These are phyloP conservation scores for Sternarchorhynchus goeldii DNA, from an alignment of 2,797 vertebrate species.

Conservation along the genomic window DNA sequence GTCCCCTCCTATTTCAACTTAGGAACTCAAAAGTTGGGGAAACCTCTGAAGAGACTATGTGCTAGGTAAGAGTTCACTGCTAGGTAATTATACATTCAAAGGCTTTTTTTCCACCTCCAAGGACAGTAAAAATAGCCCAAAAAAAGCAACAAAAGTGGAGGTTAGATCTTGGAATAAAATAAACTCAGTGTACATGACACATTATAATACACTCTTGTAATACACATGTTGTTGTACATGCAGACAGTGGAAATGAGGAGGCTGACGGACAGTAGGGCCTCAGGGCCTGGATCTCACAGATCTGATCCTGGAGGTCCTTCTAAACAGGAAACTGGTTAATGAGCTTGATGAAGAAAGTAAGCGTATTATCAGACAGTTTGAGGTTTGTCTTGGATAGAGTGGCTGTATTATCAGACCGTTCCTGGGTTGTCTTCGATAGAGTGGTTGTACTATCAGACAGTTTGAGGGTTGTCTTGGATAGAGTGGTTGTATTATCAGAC, in stretches of 20 bases:
- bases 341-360: constrained; percentile 48
- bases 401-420: too few relatives aligned
- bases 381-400: too few relatives aligned
- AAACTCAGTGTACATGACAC: too few relatives aligned
- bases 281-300: constrained; percentile 1
- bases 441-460: too few relatives aligned
- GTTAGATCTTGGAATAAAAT: not conserved
- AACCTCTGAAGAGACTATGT: constrained; percentile 55
- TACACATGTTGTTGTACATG: not conserved
- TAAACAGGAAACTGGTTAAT: constrained; percentile 66
- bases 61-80: constrained; percentile 51
- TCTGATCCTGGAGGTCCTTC: constrained; percentile 27
- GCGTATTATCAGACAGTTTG: not conserved
- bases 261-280: not conserved
- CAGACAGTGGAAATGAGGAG: not conserved
- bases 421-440: too few relatives aligned
- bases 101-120: constrained; percentile 19
- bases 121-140: constrained; percentile 21
- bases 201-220: not conserved
- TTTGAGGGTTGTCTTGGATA: too few relatives aligned
- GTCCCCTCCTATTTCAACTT: constrained; percentile 37
- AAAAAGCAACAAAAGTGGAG: not conserved
- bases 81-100: constrained; percentile 55
- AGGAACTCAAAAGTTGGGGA: constrained; percentile 45
- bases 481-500: constrained; percentile 31